A percentile compares a stretch with the other conserved stretches of the same genome.
phyloP scores from a whole-genome alignment of 2,113 vertebrate species.

The Stigmatopora nigra region DNA sequence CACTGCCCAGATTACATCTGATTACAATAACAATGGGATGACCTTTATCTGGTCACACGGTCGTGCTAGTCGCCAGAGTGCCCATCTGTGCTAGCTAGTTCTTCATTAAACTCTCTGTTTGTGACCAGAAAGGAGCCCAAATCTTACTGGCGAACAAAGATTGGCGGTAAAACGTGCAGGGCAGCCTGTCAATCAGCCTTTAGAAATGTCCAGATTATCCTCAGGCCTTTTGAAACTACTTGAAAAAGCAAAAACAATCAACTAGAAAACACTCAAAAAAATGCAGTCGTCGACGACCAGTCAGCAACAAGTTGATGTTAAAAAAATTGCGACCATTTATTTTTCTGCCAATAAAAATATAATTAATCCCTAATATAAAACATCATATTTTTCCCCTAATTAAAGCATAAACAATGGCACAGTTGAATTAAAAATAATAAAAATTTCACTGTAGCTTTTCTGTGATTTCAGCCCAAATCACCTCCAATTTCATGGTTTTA shows the following conservation, averaged over 20 bases:
- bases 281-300: no score
- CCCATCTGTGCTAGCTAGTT: slow-evolving; percentile 31
- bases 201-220: not conserved
- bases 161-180: slow-evolving; percentile 7
- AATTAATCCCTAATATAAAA: no score
- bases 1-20: slow-evolving; percentile 39
- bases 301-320: no score
- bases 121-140: slow-evolving; percentile 20
- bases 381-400: no score
- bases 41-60: slow-evolving; percentile 33
- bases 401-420: no score
- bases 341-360: no score
- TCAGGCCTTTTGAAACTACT: not conserved
- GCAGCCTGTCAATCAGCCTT: not conserved
- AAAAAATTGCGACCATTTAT: no score
- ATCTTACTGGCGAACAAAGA: slow-evolving; percentile 33
- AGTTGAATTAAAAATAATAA: no score
- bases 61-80: slow-evolving; percentile 4
- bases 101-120: slow-evolving; percentile 30
- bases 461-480: no score
- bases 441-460: no score
- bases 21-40: slow-evolving; percentile 45
- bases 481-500: no score
- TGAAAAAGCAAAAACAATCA: not conserved
- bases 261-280: no score